phyloP scores from a whole-genome alignment of 1,140 invertebrate genomes.

The Ceratina japonica region DNA sequence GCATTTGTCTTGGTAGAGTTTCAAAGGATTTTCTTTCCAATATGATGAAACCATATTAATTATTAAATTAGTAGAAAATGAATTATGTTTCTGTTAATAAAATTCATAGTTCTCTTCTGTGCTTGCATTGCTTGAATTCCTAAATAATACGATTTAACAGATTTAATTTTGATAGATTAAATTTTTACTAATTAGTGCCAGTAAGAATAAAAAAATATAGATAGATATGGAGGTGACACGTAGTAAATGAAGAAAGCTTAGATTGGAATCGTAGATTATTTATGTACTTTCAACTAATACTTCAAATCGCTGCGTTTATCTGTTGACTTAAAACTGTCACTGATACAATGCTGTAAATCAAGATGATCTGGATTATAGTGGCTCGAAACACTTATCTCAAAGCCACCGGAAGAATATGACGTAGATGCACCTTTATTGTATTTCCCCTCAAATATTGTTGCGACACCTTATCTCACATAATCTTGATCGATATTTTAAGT shows the following conservation, averaged over 20 bases:
- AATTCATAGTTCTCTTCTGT: background rate
- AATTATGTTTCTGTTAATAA: background rate
- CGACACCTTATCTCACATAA: background rate
- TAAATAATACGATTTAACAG: too few relatives aligned
- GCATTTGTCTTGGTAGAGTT: too few relatives aligned
- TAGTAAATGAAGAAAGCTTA: background rate
- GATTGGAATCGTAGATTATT: background rate
- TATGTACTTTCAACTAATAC: too few relatives aligned
- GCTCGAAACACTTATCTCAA: background rate
- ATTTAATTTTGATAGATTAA: background rate
- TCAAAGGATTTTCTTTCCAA: too few relatives aligned
- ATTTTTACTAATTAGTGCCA: background rate
- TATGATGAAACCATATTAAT: background rate
- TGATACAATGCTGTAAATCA: background rate
- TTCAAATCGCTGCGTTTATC: background rate
- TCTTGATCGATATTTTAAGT: background rate
- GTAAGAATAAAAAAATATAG: too few relatives aligned
- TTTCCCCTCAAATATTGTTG: background rate
- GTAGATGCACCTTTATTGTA: too few relatives aligned
- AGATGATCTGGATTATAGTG: background rate
- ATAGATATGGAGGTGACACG: background rate
- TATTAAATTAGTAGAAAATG: background rate
- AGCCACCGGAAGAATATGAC: background rate
- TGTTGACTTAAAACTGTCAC: background rate
- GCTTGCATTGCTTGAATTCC: background rate